Evolutionary conservation across 1,140 invertebrate genomes (phyloP), one percentile per base, ranked within the genome.

Genomic region (Alviniconcha marisindica): DNA sequence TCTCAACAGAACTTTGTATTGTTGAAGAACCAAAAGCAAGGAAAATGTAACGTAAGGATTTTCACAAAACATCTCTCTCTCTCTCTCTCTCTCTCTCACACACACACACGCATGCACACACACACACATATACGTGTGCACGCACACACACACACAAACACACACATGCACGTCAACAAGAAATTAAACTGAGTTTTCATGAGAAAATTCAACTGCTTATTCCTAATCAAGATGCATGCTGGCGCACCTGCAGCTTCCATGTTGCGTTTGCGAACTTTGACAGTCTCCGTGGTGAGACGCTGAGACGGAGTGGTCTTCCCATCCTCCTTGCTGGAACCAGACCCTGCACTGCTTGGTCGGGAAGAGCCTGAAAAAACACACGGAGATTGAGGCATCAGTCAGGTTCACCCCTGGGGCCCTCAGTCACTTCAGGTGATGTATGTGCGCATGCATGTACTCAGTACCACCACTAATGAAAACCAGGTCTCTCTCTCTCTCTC

Each of bases 361-460:
- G 44, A 21, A 24, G 51, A 78, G 14, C 60, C 78, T 80, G 56
- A 4, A 31, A n/a, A 36, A 71, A 69, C 63, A 69, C 1, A 69
- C 12, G 12, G 12, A 36, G 1, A 69, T 28, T 2, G 12, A 28
- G 0, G 90, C 88, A 12, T 91, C 88, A 44, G 87, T 88, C 56
- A 92, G 89, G 60, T 92, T 90, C 60, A 93, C 54, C 91, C 89
- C 63, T 89, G 90, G 15, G 80, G 90, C 31, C 91, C n/a, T n/a
- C n/a, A n/a, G n/a, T n/a, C n/a, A n/a, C n/a, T n/a, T n/a, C n/a
- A n/a, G n/a, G n/a, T n/a, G n/a, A n/a, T n/a, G n/a, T n/a, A n/a
- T n/a, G n/a, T n/a, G n/a, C n/a, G n/a, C n/a, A n/a, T n/a, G n/a
- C n/a, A n/a, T n/a, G n/a, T n/a, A n/a, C n/a, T n/a, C n/a, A n/a